phyloP scores from a whole-genome alignment of 2,797 vertebrate species.

The Gambusia yucatana region DNA sequence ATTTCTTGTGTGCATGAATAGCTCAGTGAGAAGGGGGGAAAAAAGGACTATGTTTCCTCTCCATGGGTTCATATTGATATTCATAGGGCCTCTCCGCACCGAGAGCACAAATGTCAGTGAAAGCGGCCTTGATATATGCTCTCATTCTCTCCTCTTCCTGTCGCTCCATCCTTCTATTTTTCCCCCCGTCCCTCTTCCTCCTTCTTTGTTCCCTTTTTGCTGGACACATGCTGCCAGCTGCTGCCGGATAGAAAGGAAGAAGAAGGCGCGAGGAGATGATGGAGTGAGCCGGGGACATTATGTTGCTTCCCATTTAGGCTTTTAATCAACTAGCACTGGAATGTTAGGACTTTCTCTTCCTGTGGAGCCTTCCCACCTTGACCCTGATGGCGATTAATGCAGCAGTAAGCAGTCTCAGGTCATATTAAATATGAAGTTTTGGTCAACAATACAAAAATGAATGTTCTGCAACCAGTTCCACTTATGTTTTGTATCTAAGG shows the following conservation, averaged over 20 bases:
- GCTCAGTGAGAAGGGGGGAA: constrained; percentile 60
- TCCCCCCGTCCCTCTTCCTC: constrained; percentile 67
- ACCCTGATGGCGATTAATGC: constrained; percentile 46
- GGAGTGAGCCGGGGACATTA: constrained; percentile 62
- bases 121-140: constrained; percentile 76
- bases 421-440: constrained; percentile 43
- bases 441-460: constrained; percentile 24
- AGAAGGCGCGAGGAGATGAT: constrained; percentile 55
- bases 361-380: constrained; percentile 49
- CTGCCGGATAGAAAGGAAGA: constrained; percentile 57
- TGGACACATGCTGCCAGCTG: constrained; percentile 64
- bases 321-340: constrained; percentile 68
- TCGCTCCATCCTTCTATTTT: constrained; percentile 75
- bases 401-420: constrained; percentile 31
- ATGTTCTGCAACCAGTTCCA: constrained; percentile 11
- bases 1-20: constrained; percentile 77
- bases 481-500: constrained; percentile 38
- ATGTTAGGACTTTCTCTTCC: constrained; percentile 59
- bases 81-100: constrained; percentile 76
- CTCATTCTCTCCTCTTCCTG: constrained; percentile 78
- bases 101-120: constrained; percentile 77
- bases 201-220: constrained; percentile 71
- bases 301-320: constrained; percentile 70
- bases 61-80: constrained; percentile 80
- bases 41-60: constrained; percentile 67